Conservation (phyloP, 2,888 invertebrate genomes). For the Epiblema foenella region DNA sequence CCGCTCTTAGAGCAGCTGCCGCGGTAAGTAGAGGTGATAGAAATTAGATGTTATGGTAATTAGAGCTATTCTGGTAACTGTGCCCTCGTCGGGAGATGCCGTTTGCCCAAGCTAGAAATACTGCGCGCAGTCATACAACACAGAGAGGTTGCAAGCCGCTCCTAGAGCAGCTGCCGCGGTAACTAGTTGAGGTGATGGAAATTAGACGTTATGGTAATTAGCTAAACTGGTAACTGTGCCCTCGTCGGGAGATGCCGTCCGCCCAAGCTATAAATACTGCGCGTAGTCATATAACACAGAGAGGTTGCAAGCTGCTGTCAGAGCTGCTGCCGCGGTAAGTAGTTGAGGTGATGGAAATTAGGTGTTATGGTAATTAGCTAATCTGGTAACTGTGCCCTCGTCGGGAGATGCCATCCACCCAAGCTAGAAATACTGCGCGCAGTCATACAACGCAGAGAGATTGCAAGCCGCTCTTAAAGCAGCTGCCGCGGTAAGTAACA, state of each 20-base stretch:
- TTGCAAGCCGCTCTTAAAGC: conserved; percentile 92
- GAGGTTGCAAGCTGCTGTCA: conserved; percentile 92
- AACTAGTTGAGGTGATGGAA: conserved; percentile 44
- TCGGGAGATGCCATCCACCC: conserved; percentile 97
- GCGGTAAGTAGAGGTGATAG: conserved; percentile 57
- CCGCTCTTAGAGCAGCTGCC: conserved; percentile 89
- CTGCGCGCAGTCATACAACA: conserved; percentile 98
- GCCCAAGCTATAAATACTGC: conserved; percentile 98
- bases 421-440: conserved; percentile 99
- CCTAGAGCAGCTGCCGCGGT: conserved; percentile 87
- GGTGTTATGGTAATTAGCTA: neutral
- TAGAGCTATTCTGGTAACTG: too few relatives aligned
- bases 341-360: neutral
- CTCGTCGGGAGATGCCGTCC: conserved; percentile 97
- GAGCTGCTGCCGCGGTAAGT: conserved; percentile 80
- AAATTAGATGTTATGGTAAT: neutral
- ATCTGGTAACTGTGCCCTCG: conserved; percentile 89
- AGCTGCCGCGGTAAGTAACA: conserved; percentile 73
- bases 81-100: conserved; percentile 97
- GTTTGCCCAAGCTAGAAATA: conserved; percentile 99
- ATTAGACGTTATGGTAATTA: neutral
- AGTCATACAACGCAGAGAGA: conserved; percentile 98
- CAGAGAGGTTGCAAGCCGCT: conserved; percentile 93
- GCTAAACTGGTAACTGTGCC: too few relatives aligned
- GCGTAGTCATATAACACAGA: conserved; percentile 99